phyloP scores from a whole-genome alignment of 2,113 vertebrate species.

The Holacanthus passer region DNA sequence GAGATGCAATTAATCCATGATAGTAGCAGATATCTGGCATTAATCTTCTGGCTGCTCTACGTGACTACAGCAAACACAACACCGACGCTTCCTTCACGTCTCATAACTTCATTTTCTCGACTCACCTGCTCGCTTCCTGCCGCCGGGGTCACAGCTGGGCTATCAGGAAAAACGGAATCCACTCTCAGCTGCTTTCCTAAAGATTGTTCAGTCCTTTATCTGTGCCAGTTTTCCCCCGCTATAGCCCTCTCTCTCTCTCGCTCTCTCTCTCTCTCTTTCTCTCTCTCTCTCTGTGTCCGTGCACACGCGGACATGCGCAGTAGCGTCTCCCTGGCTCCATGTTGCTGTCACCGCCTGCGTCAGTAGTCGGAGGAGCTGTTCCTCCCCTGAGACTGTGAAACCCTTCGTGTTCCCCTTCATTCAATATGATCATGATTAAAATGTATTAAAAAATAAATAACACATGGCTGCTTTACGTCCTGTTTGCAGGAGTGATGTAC shows the following conservation, averaged over 20 bases:
- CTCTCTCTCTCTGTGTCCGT: constrained; percentile 46
- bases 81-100: constrained; percentile 63
- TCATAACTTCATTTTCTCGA: constrained; percentile 53
- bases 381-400: constrained; percentile 67
- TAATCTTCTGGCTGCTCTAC: constrained; percentile 46
- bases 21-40: constrained; percentile 29
- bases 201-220: constrained; percentile 80
- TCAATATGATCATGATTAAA: background rate
- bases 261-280: constrained; percentile 2
- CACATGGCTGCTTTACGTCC: background rate
- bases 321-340: constrained; percentile 66
- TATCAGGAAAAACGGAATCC: background rate
- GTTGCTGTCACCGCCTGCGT: constrained; percentile 77
- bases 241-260: constrained; percentile 50
- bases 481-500: background rate
- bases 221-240: constrained; percentile 80
- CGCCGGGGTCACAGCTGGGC: background rate
- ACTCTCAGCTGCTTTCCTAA: constrained; percentile 23
- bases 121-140: constrained; percentile 50
- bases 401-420: constrained; percentile 22
- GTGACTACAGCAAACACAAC: constrained; percentile 65
- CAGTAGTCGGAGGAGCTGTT: constrained; percentile 60
- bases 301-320: constrained; percentile 81
- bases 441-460: background rate
- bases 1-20: background rate